Evolutionary conservation across 1,140 invertebrate species (phyloP), one percentile per base, ranked within the genome.

Genomic region (Ceratitis capitata): DNA sequence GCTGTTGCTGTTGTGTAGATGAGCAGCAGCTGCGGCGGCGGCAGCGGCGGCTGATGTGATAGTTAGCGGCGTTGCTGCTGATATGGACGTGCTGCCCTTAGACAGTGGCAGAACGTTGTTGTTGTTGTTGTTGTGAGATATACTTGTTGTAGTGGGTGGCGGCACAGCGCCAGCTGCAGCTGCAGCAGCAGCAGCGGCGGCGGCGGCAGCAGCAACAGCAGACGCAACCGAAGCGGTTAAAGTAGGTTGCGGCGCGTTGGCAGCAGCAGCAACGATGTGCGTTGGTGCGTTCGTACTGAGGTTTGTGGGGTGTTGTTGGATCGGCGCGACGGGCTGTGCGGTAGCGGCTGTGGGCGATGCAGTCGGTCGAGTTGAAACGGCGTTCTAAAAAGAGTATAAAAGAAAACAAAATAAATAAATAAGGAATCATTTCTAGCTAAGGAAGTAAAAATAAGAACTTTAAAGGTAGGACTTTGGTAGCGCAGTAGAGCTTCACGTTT

Each of bases 1-100:
- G 69, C 61, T 78, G 69, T 64, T 64, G 58, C 32, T 64, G 84
- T 86, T 85, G n/a, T 51, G 47, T 14, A 47, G 74, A 47, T 61
- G 51, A 39, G 78, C 90, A 86, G 92, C 92, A 82, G 92, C 92
- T 85, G 92, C 91, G 16, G 92, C 92, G 64, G 92, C 91, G 87
- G 93, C 93, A 90, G 92, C 92, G 86, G 88, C 87, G 47, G 87
- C 88, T 84, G 88, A 89, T 78, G 92, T 92, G 88, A 91, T 92
- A 87, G 93, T 92, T 88, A 92, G 92, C 89, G 94, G 92, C 88
- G 94, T 93, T 86, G 94, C 94, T 89, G 93, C 93, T 92, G 94
- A n/a, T n/a, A n/a, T 92, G 89, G 94, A 94, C 90, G 94, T 93
- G 89, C 90, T 91, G 92, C 92, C 92, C 92, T 93, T 92, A 92